Conservation (phyloP, 2,888 invertebrate species). For the Orthosia gothica region DNA sequence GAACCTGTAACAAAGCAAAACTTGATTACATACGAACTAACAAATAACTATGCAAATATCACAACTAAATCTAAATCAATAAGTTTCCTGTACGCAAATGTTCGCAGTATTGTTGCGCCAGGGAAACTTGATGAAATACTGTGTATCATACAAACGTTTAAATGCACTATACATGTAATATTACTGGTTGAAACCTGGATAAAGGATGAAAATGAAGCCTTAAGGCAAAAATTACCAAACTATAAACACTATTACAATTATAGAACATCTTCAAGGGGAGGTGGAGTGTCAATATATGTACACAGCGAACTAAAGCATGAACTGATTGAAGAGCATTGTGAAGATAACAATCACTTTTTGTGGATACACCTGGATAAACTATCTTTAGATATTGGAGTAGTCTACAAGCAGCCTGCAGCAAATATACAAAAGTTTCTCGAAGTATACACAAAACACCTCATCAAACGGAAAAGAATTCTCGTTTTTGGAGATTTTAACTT, state of each 20-base stretch:
- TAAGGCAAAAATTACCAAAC: neutral
- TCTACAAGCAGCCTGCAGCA: conserved; percentile 6
- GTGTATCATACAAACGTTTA: neutral
- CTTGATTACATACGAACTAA: too few species aligned
- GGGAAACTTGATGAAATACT: too few species aligned
- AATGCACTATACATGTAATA: neutral
- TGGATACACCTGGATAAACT: too few species aligned
- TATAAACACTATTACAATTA: conserved; percentile 5
- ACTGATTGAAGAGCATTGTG: neutral
- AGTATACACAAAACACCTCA: neutral
- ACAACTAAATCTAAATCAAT: neutral
- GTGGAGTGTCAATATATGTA: conserved; percentile 9
- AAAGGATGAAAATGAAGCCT: neutral
- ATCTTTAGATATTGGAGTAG: conserved; percentile 5
- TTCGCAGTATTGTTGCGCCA: neutral
- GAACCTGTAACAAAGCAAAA: neutral
- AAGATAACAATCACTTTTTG: conserved; percentile 7
- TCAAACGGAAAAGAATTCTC: neutral
- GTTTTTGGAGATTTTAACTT: neutral
- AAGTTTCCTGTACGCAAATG: conserved; percentile 8
- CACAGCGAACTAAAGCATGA: neutral
- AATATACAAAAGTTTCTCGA: conserved; percentile 1
- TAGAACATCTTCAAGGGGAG: conserved; percentile 1
- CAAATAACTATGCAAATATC: too few species aligned
- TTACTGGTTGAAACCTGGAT: conserved; percentile 2